Percentiles rank a stretch among this genome's conserved stretches.
phyloP scores from a whole-genome alignment of 1,140 invertebrate species.

The Drosophila chauvacae region DNA sequence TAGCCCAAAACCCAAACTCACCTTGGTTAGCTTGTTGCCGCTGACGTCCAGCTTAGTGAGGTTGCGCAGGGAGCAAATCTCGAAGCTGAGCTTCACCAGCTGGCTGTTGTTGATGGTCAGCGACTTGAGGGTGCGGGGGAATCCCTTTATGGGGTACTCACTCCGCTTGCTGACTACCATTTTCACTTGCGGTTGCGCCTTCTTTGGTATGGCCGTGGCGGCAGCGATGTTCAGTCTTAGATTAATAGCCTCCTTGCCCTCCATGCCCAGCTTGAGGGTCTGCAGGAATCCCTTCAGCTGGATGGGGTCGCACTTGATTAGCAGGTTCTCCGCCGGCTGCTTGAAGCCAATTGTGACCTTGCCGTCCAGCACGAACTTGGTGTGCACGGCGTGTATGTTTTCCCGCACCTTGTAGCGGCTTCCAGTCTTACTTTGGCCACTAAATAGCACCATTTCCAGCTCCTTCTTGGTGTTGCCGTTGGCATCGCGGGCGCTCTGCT shows the following conservation, averaged over 20 bases:
- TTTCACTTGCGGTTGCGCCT: constrained; percentile 85
- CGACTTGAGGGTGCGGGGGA: constrained; percentile 86
- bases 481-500: constrained; percentile 68
- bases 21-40: constrained; percentile 89
- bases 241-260: constrained; percentile 86
- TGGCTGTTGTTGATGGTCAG: constrained; percentile 86
- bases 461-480: constrained; percentile 80
- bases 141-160: constrained; percentile 89
- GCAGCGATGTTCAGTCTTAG: constrained; percentile 85
- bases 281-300: constrained; percentile 89
- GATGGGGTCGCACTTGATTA: constrained; percentile 88
- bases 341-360: constrained; percentile 90
- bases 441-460: constrained; percentile 88
- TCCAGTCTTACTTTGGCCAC: constrained; percentile 87
- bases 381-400: constrained; percentile 88
- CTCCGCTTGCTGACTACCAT: constrained; percentile 87
- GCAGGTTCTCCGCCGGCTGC: constrained; percentile 89
- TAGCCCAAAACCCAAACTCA: not conserved
- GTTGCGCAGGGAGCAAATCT: constrained; percentile 88
- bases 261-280: constrained; percentile 87
- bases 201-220: constrained; percentile 84
- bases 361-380: constrained; percentile 89
- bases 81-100: constrained; percentile 88
- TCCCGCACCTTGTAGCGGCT: constrained; percentile 88
- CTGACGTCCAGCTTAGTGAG: constrained; percentile 90